These are phyloP conservation scores for Tillus elongatus DNA, from an alignment of 2,888 invertebrate species.

Conservation along the genomic window DNA sequence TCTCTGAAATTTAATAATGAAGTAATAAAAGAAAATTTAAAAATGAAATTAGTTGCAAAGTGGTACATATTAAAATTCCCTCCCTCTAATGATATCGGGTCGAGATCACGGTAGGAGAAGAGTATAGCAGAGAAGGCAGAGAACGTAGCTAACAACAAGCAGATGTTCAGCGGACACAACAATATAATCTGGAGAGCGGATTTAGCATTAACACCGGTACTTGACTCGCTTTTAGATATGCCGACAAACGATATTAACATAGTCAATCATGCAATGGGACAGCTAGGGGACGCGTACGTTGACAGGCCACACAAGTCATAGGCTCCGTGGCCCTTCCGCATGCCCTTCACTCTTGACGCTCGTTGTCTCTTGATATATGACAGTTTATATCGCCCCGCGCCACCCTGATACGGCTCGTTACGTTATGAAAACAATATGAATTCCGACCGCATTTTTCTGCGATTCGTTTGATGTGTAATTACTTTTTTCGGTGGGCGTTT, in stretches of 20 bases:
- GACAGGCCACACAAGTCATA: too few relatives aligned
- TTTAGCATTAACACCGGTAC: slow-evolving; percentile 27
- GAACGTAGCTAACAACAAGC: not conserved
- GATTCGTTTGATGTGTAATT: slow-evolving; percentile 43
- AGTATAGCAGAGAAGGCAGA: too few relatives aligned
- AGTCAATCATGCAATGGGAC: slow-evolving; percentile 38
- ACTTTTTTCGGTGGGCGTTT: slow-evolving; percentile 36
- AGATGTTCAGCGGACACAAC: slow-evolving; percentile 2
- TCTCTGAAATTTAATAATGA: slow-evolving; percentile 3
- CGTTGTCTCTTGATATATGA: slow-evolving; percentile 39
- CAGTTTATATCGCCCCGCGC: slow-evolving; percentile 34
- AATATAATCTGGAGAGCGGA: slow-evolving; percentile 2
- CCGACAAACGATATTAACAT: slow-evolving; percentile 41
- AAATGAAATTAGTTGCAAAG: slow-evolving; percentile 1
- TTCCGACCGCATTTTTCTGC: slow-evolving; percentile 42
- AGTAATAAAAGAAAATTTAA: not conserved
- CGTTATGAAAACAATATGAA: slow-evolving; percentile 44
- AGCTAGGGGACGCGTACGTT: slow-evolving; percentile 27
- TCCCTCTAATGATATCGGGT: too few relatives aligned
- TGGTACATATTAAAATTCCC: slow-evolving; percentile 3
- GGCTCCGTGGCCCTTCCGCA: too few relatives aligned
- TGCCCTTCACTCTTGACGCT: slow-evolving; percentile 23
- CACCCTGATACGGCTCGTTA: slow-evolving; percentile 34
- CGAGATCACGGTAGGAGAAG: too few relatives aligned
- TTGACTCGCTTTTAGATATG: slow-evolving; percentile 33